These are phyloP conservation scores for Drosophila crucigera DNA, from an alignment of 2,888 invertebrate genomes.

Conservation along the genomic window DNA sequence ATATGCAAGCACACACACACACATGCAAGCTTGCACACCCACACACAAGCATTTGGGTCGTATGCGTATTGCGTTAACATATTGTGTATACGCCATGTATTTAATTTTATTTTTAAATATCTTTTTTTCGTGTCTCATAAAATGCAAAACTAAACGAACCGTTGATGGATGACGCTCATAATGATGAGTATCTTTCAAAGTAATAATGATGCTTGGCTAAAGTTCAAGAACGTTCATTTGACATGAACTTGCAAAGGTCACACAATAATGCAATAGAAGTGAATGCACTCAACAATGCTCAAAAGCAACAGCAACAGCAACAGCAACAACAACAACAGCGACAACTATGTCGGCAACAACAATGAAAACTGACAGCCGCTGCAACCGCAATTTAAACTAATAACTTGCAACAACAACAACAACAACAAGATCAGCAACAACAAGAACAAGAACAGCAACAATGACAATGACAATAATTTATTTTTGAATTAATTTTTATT, in stretches of 20 bases:
- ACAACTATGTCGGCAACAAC: constrained; percentile 65
- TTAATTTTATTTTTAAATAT: background rate
- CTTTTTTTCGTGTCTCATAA: constrained; percentile 4
- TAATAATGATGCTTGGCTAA: constrained; percentile 15
- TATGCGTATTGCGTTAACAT: constrained; percentile 35
- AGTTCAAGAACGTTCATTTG: constrained; percentile 78
- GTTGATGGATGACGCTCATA: constrained; percentile 21
- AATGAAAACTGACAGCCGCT: constrained; percentile 58
- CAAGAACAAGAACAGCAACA: constrained; percentile 46
- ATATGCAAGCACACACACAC: background rate
- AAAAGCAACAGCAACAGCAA: constrained; percentile 10
- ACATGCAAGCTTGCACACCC: background rate
- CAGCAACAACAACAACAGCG: constrained; percentile 25
- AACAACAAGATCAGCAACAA: constrained; percentile 30
- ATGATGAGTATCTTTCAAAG: constrained; percentile 7
- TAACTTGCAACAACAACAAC: constrained; percentile 62
- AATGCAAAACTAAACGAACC: constrained; percentile 31
- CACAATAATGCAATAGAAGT: constrained; percentile 76
- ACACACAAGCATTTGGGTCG: constrained; percentile 5
- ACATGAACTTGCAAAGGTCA: constrained; percentile 83
- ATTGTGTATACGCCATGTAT: constrained; percentile 47
- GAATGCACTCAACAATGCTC: constrained; percentile 68
- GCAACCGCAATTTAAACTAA: constrained; percentile 81
- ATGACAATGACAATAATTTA: constrained; percentile 79
- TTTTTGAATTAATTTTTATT: constrained; percentile 80